phyloP scores from a whole-genome alignment of 2,888 invertebrate species.

The Herminia tarsipennalis region DNA sequence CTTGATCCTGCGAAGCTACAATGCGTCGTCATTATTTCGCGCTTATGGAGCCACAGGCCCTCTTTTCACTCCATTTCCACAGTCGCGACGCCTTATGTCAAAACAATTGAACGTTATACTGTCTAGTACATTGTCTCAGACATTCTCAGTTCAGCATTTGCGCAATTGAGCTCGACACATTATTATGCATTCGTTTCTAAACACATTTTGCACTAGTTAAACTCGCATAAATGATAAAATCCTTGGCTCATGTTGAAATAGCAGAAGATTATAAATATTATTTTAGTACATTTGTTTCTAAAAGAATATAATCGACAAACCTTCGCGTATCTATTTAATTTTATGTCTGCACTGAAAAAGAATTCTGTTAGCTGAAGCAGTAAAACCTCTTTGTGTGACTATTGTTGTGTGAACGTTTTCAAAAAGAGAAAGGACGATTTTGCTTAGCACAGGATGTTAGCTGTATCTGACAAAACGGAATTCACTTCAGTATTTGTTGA shows the following conservation, averaged over 20 bases:
- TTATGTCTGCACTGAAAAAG: too few species aligned
- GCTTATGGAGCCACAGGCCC: slow-evolving; percentile 59
- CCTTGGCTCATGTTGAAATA: too few species aligned
- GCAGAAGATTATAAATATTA: too few species aligned
- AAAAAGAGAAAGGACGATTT: slow-evolving; percentile 39
- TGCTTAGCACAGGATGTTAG: slow-evolving; percentile 36
- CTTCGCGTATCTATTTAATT: not conserved
- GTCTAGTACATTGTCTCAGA: slow-evolving; percentile 27
- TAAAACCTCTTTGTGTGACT: too few species aligned
- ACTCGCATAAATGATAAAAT: too few species aligned
- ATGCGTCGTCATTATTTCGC: slow-evolving; percentile 76
- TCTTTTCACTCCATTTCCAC: slow-evolving; percentile 57
- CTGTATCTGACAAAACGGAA: slow-evolving; percentile 41
- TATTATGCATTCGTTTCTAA: slow-evolving; percentile 13
- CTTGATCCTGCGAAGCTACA: slow-evolving; percentile 74
- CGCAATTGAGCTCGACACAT: slow-evolving; percentile 16
- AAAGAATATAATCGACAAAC: too few species aligned
- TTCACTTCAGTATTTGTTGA: slow-evolving; percentile 43
- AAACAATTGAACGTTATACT: slow-evolving; percentile 49
- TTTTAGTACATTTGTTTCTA: too few species aligned
- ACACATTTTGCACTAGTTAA: slow-evolving; percentile 6
- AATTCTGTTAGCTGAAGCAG: too few species aligned
- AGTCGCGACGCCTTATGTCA: slow-evolving; percentile 44
- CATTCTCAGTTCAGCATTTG: slow-evolving; percentile 20
- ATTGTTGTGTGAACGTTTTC: slow-evolving; percentile 43